Base-by-base conservation (phyloP, 2,113 vertebrate species). In the Channa argus region DNA sequence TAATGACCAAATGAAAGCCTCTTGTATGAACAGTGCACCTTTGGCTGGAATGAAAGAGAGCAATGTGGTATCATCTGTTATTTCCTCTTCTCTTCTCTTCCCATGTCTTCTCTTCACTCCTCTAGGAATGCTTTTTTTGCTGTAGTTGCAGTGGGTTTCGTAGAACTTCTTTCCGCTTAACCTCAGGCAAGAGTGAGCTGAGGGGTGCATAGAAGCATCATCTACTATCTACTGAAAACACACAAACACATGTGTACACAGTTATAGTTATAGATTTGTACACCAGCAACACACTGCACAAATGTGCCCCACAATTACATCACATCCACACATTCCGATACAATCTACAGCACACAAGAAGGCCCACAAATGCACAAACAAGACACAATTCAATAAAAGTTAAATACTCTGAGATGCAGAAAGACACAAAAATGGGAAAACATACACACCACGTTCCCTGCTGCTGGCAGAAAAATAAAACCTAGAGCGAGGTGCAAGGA, bases 1-100 rank as follows among this genome's bases (percentile, higher is more conserved):
- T 86, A 90, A 92, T 88, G 91, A 84, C 80, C 62, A 80, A 85
- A 91, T 91, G 84, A 89, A 92, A 90, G 89, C 79, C 66, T 60
- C 67, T 61, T 71, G 53, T 80, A 78, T 74, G 80, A 88, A 72
- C 79, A 62, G 64, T 68, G 80, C 72, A 80, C 77, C 77, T 85
- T 82, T 83, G 78, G 46, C 39, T 55, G 69, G 60, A 77, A 69
- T 50, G 36, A 68, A 74, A 58, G 59, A 63, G 43, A 80, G 61
- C 80, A 83, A 68, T 61, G 59, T 63, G 49, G 12, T 36, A 75
- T 68, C 51, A 62, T 69, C 63, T 5, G 5, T 24, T 50, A 52
- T 75, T 74, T 82, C 56, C 69, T 62, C 58, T 36, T 15, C 24
- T 58, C 41, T 53, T 36, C 53, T 61, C 5, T 5, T 59, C 71